These are phyloP conservation scores for Megamerina dolium DNA, from an alignment of 2,888 invertebrate species.

Conservation along the genomic window DNA sequence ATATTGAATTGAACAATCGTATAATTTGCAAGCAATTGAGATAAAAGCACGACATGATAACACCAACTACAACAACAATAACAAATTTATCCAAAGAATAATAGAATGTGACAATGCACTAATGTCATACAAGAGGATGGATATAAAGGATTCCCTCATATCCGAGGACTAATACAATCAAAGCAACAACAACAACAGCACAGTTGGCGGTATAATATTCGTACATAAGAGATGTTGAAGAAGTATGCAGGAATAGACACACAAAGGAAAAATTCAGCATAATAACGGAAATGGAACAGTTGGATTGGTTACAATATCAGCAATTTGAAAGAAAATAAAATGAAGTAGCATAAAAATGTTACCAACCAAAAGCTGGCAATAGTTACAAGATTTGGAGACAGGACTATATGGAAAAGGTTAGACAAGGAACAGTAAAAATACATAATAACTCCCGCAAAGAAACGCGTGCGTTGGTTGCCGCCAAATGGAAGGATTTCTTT, in stretches of 20 bases:
- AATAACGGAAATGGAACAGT: constrained; percentile 35
- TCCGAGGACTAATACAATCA: constrained; percentile 17
- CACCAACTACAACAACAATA: too few relatives aligned
- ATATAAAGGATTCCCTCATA: too few relatives aligned
- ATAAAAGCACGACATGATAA: constrained; percentile 30
- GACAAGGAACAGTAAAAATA: too few relatives aligned
- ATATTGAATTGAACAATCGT: constrained; percentile 25
- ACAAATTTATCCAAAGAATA: constrained; percentile 13
- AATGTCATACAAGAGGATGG: too few relatives aligned
- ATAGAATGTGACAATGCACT: constrained; percentile 12
- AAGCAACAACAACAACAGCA: constrained; percentile 20
- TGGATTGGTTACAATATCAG: constrained; percentile 20
- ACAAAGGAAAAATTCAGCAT: constrained; percentile 8
- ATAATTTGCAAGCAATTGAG: constrained; percentile 11
- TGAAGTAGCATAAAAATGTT: background rate
- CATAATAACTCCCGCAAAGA: constrained; percentile 27
- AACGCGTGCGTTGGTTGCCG: constrained; percentile 25
- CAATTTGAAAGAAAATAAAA: constrained; percentile 9
- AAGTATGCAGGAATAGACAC: too few relatives aligned
- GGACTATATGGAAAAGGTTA: too few relatives aligned
- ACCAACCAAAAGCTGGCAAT: too few relatives aligned
- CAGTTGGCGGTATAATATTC: constrained; percentile 16
- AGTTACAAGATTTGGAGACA: too few relatives aligned
- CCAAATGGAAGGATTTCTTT: constrained; percentile 13
- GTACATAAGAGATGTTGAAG: too few relatives aligned